Evolutionary conservation across 2,888 invertebrate species (phyloP).

Genomic region (Heteromyza rotundicornis): DNA sequence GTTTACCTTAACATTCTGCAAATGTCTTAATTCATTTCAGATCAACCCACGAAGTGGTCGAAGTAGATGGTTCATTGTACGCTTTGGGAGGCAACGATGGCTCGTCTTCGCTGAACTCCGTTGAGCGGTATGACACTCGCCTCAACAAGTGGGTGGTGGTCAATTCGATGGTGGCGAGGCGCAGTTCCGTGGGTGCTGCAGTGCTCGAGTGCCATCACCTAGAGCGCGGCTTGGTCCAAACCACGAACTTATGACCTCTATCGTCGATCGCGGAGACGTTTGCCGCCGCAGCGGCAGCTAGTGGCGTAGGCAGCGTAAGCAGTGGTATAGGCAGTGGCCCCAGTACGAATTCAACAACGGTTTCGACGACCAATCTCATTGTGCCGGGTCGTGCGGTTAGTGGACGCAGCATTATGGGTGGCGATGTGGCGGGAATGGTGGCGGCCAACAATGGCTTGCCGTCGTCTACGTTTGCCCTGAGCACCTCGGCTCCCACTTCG

Average conservation of each 20-base stretch:
- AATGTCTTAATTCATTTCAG: constrained; percentile 54
- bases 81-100: constrained; percentile 76
- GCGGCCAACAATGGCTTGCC: constrained; percentile 27
- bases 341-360: constrained; percentile 20
- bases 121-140: constrained; percentile 71
- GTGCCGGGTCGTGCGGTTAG: constrained; percentile 50
- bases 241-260: constrained; percentile 63
- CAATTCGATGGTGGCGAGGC: constrained; percentile 69
- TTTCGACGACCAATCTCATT: constrained; percentile 37
- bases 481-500: constrained; percentile 56
- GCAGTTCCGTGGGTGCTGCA: constrained; percentile 73
- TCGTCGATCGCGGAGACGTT: constrained; percentile 56
- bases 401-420: constrained; percentile 36
- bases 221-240: constrained; percentile 64
- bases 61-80: constrained; percentile 69
- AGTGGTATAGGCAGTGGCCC: constrained; percentile 23
- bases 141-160: constrained; percentile 72
- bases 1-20: not conserved
- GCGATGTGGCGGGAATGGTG: constrained; percentile 29
- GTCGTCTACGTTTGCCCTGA: constrained; percentile 41
- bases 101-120: constrained; percentile 72
- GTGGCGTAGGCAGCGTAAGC: constrained; percentile 32
- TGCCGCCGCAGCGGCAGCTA: constrained; percentile 42
- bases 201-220: constrained; percentile 71
- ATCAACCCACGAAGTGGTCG: constrained; percentile 74